Percentiles rank a stretch among this genome's conserved stretches.
These are phyloP conservation scores for Spinus pinus DNA, from an alignment of 2,797 vertebrate genomes.

Conservation along the genomic window DNA sequence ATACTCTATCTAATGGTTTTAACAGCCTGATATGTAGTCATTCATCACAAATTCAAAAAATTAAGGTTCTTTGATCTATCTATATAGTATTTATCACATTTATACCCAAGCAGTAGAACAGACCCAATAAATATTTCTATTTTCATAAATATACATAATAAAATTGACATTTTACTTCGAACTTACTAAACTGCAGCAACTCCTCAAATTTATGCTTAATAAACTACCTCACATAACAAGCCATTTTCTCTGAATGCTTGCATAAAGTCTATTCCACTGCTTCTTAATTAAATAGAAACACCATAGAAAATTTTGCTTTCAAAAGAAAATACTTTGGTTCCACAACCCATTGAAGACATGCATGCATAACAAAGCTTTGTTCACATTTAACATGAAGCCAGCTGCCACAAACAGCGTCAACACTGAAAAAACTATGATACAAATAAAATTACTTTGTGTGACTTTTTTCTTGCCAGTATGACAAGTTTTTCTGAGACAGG, in stretches of 20 bases:
- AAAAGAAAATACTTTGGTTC: conserved; percentile 10
- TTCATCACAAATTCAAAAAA: conserved; percentile 26
- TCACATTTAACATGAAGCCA: conserved; percentile 81
- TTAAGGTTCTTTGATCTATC: conserved; percentile 21
- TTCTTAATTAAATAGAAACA: conserved; percentile 20
- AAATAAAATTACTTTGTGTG: conserved; percentile 82
- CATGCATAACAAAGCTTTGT: conserved; percentile 64
- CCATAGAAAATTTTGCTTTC: neutral
- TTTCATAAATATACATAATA: conserved; percentile 22
- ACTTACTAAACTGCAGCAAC: neutral
- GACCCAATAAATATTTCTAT: neutral
- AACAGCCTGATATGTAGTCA: conserved; percentile 38
- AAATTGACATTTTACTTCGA: neutral
- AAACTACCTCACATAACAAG: neutral
- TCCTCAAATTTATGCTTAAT: conserved; percentile 10
- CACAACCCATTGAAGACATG: conserved; percentile 10
- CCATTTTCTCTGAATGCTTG: neutral
- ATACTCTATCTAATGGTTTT: conserved; percentile 36
- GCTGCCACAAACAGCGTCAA: conserved; percentile 79
- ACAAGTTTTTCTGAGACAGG: conserved; percentile 81
- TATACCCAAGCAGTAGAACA: neutral
- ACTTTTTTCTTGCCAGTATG: conserved; percentile 75
- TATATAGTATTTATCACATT: neutral
- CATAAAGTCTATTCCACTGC: neutral
- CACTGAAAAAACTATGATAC: conserved; percentile 75